Base-by-base conservation (phyloP, 2,797 vertebrate genomes). In the Propithecus perrieri region DNA sequence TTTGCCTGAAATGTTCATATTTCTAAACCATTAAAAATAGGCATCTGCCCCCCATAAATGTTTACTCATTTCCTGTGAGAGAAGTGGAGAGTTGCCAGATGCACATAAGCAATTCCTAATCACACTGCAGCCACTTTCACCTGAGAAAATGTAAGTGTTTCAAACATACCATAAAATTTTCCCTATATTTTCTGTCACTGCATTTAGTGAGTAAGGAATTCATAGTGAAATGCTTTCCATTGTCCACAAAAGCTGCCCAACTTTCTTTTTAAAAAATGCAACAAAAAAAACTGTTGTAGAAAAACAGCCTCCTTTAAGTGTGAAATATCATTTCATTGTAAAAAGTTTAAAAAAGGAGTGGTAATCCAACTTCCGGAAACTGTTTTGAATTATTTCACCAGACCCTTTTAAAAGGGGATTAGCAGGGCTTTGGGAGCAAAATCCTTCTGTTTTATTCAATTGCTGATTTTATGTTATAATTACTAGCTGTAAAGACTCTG, bases 341-440 rank as follows among this genome's bases (percentile, higher is more conserved):
- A 99, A 99, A 99, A 98, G 99, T 99, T 98, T 98, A 99, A 99
- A 99, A 99, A 98, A 98, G 99, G 99, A 98, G 99, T 98, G 98
- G 98, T 99, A 99, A 99, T 99, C 99, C 99, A 99, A 99, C 99
- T 99, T 99, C 99, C 99, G 99, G 99, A 99, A 99, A 99, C 99
- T 99, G 99, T 99, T 99, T 98, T 99, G 99, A 99, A 99, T 99
- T 99, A 99, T 99, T 99, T 99, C 99, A 99, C 99, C 99, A 99
- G 99, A 99, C 99, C 99, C 99, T 99, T 99, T 99, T 99, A 99
- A 99, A 99, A 99, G 99, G 99, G 99, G 99, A 99, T 99, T 99
- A 99, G 99, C 98, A 96, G 99, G 99, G 99, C 98, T 99, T 99
- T 99, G 99, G 99, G 98, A 99, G 98, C 98, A 99, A 98, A 99